These are phyloP conservation scores for Drosophila austrosaltans DNA, from an alignment of 2,888 invertebrate species.

Conservation along the genomic window DNA sequence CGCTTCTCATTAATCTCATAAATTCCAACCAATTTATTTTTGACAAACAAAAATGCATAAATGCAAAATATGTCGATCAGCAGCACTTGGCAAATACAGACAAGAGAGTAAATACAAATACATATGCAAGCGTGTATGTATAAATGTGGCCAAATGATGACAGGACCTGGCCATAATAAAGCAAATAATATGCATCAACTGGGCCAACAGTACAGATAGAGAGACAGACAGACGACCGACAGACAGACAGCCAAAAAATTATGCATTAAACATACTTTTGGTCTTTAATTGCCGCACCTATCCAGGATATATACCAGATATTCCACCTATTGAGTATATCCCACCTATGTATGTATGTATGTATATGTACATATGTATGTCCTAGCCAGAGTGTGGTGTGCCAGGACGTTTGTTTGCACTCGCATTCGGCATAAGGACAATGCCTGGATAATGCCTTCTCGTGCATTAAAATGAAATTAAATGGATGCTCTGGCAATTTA, in stretches of 20 bases:
- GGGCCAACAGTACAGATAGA: constrained; percentile 15
- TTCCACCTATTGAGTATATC: constrained; percentile 20
- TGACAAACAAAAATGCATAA: constrained; percentile 17
- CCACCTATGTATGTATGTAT: background rate
- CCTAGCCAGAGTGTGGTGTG: background rate
- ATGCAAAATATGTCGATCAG: constrained; percentile 42
- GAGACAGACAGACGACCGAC: background rate
- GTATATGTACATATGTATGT: background rate
- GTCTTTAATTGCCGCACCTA: constrained; percentile 58
- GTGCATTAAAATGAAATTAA: constrained; percentile 76
- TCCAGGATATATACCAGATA: background rate
- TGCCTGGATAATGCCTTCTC: constrained; percentile 49
- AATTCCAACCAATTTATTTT: constrained; percentile 11
- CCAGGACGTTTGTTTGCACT: constrained; percentile 57
- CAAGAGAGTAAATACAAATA: constrained; percentile 33
- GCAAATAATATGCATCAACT: constrained; percentile 62
- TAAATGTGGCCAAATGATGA: constrained; percentile 37
- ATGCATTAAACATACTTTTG: constrained; percentile 57
- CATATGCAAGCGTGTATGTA: constrained; percentile 30
- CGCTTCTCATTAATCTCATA: constrained; percentile 1
- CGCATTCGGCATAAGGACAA: constrained; percentile 44
- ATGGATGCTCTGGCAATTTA: constrained; percentile 63
- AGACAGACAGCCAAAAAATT: constrained; percentile 35
- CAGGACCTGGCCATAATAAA: constrained; percentile 39
- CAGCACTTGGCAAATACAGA: constrained; percentile 65